Evolutionary conservation across 2,797 vertebrate species (phyloP), one percentile per base, ranked within the genome.

Genomic region (Scleropages formosus): DNA sequence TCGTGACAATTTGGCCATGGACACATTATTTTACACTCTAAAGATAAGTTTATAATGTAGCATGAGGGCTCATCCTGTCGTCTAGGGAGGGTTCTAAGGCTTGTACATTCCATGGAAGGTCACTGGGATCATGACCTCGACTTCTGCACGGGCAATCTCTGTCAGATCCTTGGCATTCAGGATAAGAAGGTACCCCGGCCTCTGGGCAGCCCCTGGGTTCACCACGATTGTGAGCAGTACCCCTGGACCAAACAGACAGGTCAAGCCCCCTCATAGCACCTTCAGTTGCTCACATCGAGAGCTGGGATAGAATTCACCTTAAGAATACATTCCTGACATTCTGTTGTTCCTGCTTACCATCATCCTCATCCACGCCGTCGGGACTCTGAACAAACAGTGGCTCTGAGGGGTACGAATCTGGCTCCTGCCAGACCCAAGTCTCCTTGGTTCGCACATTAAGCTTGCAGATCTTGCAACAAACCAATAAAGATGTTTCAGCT

Each of bases 371-470:
- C 65, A 93, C 80, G 0, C 94, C 93, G 26, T 94, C 94, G 0
- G 96, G 96, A 0, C 92, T 92, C 46, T 91, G 87, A 1, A 98
- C 92, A 4, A 98, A 98, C 84, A 98, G 90, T 0, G 96, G 96
- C 85, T 98, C 96, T 0, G 96, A 98, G 0, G 96, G 96, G 82
- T 97, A 98, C 0, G 93, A 90, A 13, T 96, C 94, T 0, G 94
- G 92, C 81, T 96, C 95, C 86, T 96, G 96, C 96, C 96, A 98
- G 70, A 96, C 87, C 94, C 90, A 94, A 0, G 89, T 95, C 88
- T 98, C 93, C 89, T 94, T 98, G 39, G 93, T 97, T 85, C 92
- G 94, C 76, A 98, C 94, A 0, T 98, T 96, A 85, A 98, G 87
- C 82, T 98, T 98, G 85, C 93, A 94, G 65, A 99, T 96, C 88